A percentile compares a stretch with the other conserved stretches of the same genome.
These are phyloP conservation scores for Kryptolebias marmoratus DNA, from an alignment of 2,113 vertebrate genomes.

Conservation along the genomic window DNA sequence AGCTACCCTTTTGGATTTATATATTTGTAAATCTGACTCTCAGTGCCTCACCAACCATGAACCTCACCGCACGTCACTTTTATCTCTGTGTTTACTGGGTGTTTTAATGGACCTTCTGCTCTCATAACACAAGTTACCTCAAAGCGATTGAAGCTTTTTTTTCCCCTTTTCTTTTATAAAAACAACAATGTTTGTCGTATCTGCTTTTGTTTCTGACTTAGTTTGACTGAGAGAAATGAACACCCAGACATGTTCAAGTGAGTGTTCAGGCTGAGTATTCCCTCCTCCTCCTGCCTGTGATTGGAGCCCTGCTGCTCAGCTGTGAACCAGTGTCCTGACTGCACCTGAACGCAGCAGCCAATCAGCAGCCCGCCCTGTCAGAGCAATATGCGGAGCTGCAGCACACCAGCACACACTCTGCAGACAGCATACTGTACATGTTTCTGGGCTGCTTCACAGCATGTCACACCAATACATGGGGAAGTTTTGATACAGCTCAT, in stretches of 20 bases:
- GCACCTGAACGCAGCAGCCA: slow-evolving; percentile 64
- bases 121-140: no score
- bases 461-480: no score
- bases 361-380: slow-evolving; percentile 17
- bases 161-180: no score
- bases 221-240: not conserved
- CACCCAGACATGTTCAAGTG: slow-evolving; percentile 1
- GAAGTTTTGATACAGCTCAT: not conserved
- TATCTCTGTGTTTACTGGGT: no score
- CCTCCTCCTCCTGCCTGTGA: slow-evolving; percentile 42
- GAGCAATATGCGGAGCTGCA: slow-evolving; percentile 1
- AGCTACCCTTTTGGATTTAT: no score
- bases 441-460: not conserved
- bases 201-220: not conserved
- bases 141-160: no score
- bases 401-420: slow-evolving; percentile 32
- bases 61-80: no score
- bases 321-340: slow-evolving; percentile 37
- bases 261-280: slow-evolving; percentile 8
- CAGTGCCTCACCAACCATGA: no score
- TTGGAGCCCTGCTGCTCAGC: slow-evolving; percentile 42
- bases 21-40: no score
- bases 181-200: not conserved
- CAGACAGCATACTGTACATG: slow-evolving; percentile 14
- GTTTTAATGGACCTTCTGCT: no score